Evolutionary conservation across 2,797 vertebrate species (phyloP).

Genomic region (Xenops minutus): DNA sequence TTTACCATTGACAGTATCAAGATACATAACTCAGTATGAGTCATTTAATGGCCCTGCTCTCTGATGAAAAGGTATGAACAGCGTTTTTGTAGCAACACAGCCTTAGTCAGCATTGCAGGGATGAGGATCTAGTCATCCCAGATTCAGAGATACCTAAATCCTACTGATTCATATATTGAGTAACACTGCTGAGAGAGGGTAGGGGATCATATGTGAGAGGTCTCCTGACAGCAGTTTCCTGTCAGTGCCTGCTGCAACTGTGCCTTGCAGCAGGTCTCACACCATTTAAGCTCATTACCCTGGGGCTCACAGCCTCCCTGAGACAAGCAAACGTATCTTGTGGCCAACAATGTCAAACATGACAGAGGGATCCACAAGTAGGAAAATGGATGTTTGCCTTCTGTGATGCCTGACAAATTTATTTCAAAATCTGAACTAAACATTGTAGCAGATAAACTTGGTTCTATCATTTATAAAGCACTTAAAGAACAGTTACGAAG

Average conservation of each 20-base stretch:
- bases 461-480: slow-evolving; percentile 4
- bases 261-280: slow-evolving; percentile 12
- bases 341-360: not conserved
- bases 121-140: not conserved
- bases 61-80: not conserved
- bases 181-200: not conserved
- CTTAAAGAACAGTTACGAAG: not conserved
- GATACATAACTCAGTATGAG: not conserved
- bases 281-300: not conserved
- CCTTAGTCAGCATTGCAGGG: not conserved
- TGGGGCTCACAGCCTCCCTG: not conserved
- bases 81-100: not conserved
- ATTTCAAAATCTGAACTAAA: slow-evolving; percentile 3
- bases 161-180: not conserved
- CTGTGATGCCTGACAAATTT: not conserved
- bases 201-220: not conserved
- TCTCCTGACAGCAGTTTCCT: slow-evolving; percentile 1
- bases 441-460: not conserved
- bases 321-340: not conserved
- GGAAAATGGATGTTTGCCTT: not conserved
- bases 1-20: not conserved
- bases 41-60: not conserved
- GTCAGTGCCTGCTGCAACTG: not conserved
- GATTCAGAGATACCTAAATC: not conserved
- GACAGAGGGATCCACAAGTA: not conserved